phyloP scores from a whole-genome alignment of 2,888 invertebrate genomes.

The Hofmannophila pseudospretella region DNA sequence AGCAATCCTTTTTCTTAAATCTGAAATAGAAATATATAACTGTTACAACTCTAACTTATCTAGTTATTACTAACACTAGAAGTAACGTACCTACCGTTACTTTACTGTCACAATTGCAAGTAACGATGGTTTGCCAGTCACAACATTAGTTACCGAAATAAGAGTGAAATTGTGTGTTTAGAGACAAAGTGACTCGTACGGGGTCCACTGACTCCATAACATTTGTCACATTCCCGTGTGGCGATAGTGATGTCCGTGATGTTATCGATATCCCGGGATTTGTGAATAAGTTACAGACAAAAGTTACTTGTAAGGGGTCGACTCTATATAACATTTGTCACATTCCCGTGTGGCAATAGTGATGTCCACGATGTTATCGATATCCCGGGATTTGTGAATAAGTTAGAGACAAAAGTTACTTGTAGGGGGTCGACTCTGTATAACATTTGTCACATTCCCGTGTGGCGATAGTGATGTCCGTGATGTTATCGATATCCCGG shows the following conservation, averaged over 20 bases:
- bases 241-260: conserved; percentile 26
- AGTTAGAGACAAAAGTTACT: conserved; percentile 56
- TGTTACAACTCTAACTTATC: too few relatives aligned
- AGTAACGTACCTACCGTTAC: too few relatives aligned
- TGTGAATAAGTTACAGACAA: conserved; percentile 60
- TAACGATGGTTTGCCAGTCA: too few relatives aligned
- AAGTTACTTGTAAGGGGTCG: conserved; percentile 39
- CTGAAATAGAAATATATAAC: too few relatives aligned
- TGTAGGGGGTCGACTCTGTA: conserved; percentile 41
- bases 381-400: conserved; percentile 6
- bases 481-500: conserved; percentile 19
- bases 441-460: conserved; percentile 58
- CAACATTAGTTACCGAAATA: conserved; percentile 59
- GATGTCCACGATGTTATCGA: conserved; percentile 25
- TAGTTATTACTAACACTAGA: too few relatives aligned
- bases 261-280: conserved; percentile 18
- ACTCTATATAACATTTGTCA: conserved; percentile 63
- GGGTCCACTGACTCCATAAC: conserved; percentile 47
- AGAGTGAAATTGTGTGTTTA: conserved; percentile 72
- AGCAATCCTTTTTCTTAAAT: too few relatives aligned
- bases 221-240: conserved; percentile 53
- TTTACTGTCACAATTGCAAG: too few relatives aligned
- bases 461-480: conserved; percentile 28
- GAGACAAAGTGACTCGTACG: conserved; percentile 47
- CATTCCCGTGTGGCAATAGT: conserved; percentile 29